These are phyloP conservation scores for Neoarius graeffei DNA, from an alignment of 2,113 vertebrate species.

Conservation along the genomic window DNA sequence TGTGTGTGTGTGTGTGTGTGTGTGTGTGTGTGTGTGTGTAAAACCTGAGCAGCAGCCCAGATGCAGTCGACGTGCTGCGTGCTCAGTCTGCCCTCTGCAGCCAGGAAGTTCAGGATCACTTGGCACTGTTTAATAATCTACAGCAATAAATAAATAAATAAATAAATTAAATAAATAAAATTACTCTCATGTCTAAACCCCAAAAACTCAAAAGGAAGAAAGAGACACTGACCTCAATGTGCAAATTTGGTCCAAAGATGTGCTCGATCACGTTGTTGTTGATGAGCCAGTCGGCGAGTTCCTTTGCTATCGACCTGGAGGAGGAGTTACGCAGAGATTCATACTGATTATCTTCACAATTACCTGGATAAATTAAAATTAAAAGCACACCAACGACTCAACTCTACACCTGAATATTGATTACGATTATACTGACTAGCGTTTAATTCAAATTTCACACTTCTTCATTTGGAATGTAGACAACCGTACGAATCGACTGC, in stretches of 20 bases:
- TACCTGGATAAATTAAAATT: neutral
- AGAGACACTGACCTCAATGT: conserved; percentile 90
- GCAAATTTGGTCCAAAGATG: conserved; percentile 99
- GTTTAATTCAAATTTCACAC: too few relatives aligned
- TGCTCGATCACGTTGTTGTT: conserved; percentile 98
- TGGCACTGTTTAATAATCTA: conserved; percentile 99
- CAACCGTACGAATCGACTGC: neutral
- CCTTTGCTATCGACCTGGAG: conserved; percentile 95
- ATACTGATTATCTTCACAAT: neutral
- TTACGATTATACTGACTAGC: too few relatives aligned
- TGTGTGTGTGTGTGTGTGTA: neutral
- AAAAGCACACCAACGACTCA: neutral
- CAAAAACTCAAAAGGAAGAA: neutral
- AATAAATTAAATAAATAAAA: too few relatives aligned
- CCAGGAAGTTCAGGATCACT: conserved; percentile 98
- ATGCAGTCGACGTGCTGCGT: conserved; percentile 98
- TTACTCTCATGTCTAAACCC: neutral
- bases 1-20: neutral
- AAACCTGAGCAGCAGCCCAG: conserved; percentile 98
- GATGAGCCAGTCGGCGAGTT: conserved; percentile 97
- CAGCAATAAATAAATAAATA: too few relatives aligned
- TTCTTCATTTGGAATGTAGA: too few relatives aligned
- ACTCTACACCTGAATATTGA: too few relatives aligned
- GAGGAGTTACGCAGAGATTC: neutral
- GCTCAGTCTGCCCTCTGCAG: conserved; percentile 94